phyloP scores from a whole-genome alignment of 2,797 vertebrate genomes.

The Enoplosus armatus region DNA sequence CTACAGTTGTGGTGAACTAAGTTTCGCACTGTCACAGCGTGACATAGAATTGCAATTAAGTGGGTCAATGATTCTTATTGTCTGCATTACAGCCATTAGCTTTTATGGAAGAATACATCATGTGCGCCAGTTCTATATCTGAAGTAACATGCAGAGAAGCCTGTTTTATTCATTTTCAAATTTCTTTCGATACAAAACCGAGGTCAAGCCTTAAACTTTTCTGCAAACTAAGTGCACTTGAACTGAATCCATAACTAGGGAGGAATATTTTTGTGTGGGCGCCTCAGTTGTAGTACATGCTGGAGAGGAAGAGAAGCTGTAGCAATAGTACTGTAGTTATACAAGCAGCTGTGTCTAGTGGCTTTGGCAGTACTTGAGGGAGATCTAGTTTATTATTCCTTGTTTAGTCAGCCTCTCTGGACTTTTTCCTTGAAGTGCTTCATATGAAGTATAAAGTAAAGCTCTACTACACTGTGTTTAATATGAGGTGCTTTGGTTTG shows the following conservation, averaged over 20 bases:
- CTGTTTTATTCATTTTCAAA: slow-evolving; percentile 66
- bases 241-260: slow-evolving; percentile 52
- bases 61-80: slow-evolving; percentile 75
- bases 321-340: slow-evolving; percentile 50
- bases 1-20: slow-evolving; percentile 47
- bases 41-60: slow-evolving; percentile 62
- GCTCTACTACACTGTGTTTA: slow-evolving; percentile 55
- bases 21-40: slow-evolving; percentile 53
- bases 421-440: slow-evolving; percentile 67
- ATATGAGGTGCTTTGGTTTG: slow-evolving; percentile 62
- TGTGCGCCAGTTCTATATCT: slow-evolving; percentile 42
- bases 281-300: slow-evolving; percentile 42
- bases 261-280: slow-evolving; percentile 57
- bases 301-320: slow-evolving; percentile 51
- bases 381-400: slow-evolving; percentile 78
- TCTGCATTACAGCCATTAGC: slow-evolving; percentile 65
- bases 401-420: slow-evolving; percentile 76
- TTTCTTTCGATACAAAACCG: slow-evolving; percentile 48
- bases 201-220: slow-evolving; percentile 64
- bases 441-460: slow-evolving; percentile 69
- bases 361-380: slow-evolving; percentile 64
- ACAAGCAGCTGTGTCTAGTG: slow-evolving; percentile 66
- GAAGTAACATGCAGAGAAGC: slow-evolving; percentile 44
- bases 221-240: slow-evolving; percentile 58
- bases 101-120: slow-evolving; percentile 67